phyloP scores from a whole-genome alignment of 2,797 vertebrate genomes.

The Rhinatrema bivittatum region DNA sequence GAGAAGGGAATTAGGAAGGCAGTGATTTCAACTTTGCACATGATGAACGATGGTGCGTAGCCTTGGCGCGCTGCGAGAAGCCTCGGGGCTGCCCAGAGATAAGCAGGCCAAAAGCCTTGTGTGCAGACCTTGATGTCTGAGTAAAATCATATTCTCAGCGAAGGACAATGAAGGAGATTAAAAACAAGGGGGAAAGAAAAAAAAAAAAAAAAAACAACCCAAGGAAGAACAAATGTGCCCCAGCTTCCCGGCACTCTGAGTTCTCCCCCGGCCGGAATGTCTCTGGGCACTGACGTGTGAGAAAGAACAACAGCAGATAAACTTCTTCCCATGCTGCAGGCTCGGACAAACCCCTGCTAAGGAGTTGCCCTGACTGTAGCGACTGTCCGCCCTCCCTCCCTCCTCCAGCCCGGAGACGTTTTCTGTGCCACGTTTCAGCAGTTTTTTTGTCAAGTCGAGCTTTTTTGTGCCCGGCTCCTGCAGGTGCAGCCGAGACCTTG shows the following conservation, averaged over 20 bases:
- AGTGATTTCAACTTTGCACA: conserved; percentile 22
- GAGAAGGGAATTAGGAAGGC: conserved; percentile 10
- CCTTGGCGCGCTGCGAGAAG: conserved; percentile 34
- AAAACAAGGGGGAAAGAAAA: too few relatives aligned
- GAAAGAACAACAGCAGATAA: conserved; percentile 51
- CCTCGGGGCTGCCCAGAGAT: conserved; percentile 24
- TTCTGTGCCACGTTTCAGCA: conserved; percentile 23
- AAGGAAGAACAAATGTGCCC: conserved; percentile 33
- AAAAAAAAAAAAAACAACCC: too few relatives aligned
- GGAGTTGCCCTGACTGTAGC: conserved; percentile 28
- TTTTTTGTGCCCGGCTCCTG: conserved; percentile 32
- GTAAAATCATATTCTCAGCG: conserved; percentile 51
- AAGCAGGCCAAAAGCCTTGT: conserved; percentile 69
- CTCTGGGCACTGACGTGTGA: conserved; percentile 50
- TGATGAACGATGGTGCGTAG: conserved; percentile 29
- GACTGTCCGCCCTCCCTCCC: neutral
- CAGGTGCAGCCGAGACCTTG: conserved; percentile 68
- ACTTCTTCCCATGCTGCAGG: conserved; percentile 31
- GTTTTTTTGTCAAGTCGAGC: conserved; percentile 12
- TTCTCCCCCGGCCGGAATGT: conserved; percentile 48
- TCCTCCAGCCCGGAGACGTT: conserved; percentile 13
- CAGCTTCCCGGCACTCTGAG: conserved; percentile 53
- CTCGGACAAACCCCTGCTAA: conserved; percentile 25
- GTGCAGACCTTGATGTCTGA: conserved; percentile 71
- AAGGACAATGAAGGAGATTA: conserved; percentile 66